phyloP scores from a whole-genome alignment of 2,888 invertebrate species.

The Pherbina coryleti region DNA sequence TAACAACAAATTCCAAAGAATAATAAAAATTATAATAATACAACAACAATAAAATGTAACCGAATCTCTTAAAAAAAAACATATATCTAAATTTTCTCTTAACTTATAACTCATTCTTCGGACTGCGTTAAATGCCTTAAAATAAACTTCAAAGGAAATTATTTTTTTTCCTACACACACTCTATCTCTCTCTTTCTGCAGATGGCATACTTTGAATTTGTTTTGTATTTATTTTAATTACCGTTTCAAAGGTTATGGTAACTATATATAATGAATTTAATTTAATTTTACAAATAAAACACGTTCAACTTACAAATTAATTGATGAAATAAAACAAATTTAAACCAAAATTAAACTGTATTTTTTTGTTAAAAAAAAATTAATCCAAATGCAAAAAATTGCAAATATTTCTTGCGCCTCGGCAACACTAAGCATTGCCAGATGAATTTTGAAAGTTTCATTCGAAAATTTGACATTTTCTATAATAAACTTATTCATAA shows the following conservation, averaged over 20 bases:
- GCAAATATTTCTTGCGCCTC: too few relatives aligned
- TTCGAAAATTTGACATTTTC: too few relatives aligned
- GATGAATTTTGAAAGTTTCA: too few relatives aligned
- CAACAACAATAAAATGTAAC: too few relatives aligned
- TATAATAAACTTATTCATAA: too few relatives aligned
- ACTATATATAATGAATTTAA: neutral
- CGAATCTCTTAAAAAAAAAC: neutral
- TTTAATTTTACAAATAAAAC: conserved; percentile 2
- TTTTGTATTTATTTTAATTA: neutral
- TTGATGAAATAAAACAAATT: neutral
- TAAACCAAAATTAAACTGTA: neutral
- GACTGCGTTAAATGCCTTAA: conserved; percentile 30
- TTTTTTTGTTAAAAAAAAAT: neutral
- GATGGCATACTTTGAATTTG: neutral
- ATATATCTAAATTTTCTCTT: neutral
- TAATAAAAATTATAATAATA: too few relatives aligned
- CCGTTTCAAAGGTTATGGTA: neutral
- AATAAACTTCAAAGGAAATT: neutral
- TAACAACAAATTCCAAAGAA: too few relatives aligned
- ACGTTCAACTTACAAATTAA: conserved; percentile 6
- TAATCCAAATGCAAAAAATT: too few relatives aligned
- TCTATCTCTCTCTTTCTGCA: too few relatives aligned
- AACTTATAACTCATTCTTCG: neutral
- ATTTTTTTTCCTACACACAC: neutral
- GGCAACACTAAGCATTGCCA: too few relatives aligned